Evolutionary conservation across 2,797 vertebrate species (phyloP), one percentile per base, ranked within the genome.

Genomic region (Philypnodon macrostomus): DNA sequence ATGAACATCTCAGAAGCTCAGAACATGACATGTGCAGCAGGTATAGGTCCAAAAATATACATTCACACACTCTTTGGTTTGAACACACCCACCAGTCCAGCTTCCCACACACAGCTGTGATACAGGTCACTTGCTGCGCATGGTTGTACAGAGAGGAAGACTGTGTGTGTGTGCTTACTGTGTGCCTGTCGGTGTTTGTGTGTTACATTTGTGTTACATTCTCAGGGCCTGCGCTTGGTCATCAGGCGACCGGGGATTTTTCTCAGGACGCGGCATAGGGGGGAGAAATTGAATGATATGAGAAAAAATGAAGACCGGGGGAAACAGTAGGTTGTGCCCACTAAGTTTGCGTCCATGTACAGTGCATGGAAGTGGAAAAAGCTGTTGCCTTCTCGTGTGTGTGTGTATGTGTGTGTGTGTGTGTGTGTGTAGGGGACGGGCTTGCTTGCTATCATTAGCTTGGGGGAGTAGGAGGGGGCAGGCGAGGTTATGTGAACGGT

Each of bases 361-460:
- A 47, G 66, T 67, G 64, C 59, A 54, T 84, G 86, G n/a, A 88
- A 89, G 80, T 89, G 85, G 86, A 92, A 93, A 93, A 91, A 91
- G 87, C 87, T 80, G 87, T 72, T 86, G 87, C 90, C 83, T 84
- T n/a, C n/a, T n/a, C n/a, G n/a, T n/a, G n/a, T n/a, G n/a, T n/a
- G n/a, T n/a, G n/a, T n/a, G n/a, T n/a, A n/a, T n/a, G n/a, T n/a
- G n/a, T n/a, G n/a, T n/a, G n/a, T n/a, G n/a, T n/a, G n/a, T n/a
- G n/a, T n/a, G n/a, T n/a, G n/a, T 82, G 86, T 82, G 73, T 55
- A 85, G 77, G 87, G 85, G 90, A 82, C 70, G 56, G 87, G 87
- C 86, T 88, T n/a, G n/a, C n/a, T 84, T 90, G 88, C 84, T 91
- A 82, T 92, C 89, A 88, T 92, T 93, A 90, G 88, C 77, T 58